Evolutionary conservation across 2,797 vertebrate species (phyloP), one percentile per base, ranked within the genome.

Genomic region (Macrochelys suwanniensis): DNA sequence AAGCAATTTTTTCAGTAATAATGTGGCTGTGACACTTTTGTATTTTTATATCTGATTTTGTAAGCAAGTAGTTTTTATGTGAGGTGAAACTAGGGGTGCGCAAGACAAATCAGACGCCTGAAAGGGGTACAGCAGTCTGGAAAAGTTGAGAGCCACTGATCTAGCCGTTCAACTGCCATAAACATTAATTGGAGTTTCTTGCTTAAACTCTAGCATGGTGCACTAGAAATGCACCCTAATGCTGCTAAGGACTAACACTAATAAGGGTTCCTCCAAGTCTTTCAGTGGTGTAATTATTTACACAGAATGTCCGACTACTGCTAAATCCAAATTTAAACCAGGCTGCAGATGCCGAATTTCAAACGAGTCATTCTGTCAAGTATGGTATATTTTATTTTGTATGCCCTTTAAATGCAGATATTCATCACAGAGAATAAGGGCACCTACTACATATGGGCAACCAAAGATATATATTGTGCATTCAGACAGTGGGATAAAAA

Each of bases 281-380:
- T 96, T 79, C 82, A 93, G 1, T 1, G 81, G 33, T 49, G 81
- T 51, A 7, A 65, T 56, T 68, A 94, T 53, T 94, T 78, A 93
- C 31, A n/a, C 51, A 93, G 89, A 94, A 87, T 88, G 88, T 45
- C 94, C 97, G 84, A 8, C 71, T 51, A 94, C 65, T 92, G 94
- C 92, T 74, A 78, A 80, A 74, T 3, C 89, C 47, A 4, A 88
- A 77, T 71, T 92, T 74, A 93, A 96, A 91, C 78, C 68, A 89
- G 59, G 91, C 31, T 92, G 80, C 68, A 94, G 45, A 85, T 71
- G 80, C 33, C 74, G 31, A 51, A 89, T 74, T 95, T 89, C 54
- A 92, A 86, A 95, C 68, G 1, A 84, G 78, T 28, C 76, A 0
- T 89, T 92, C 87, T 94, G 96, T 74, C 51, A 86, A 90, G 50